Conservation (phyloP, 2,797 vertebrate species). For the Champsocephalus gunnari region DNA sequence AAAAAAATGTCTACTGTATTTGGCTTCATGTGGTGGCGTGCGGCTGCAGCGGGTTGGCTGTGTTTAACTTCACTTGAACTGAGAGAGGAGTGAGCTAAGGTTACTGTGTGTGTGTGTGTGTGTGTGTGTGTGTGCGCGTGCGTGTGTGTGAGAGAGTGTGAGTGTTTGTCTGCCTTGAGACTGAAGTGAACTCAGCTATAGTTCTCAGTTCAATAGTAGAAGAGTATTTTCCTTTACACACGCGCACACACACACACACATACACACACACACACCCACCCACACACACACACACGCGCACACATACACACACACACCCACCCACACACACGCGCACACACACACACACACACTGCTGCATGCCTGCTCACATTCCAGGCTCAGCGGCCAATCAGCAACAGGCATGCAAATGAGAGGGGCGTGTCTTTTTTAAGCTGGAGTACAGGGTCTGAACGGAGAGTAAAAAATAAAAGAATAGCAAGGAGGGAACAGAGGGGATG, state of each 20-base stretch:
- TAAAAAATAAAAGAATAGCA: slow-evolving; percentile 42
- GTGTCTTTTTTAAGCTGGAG: slow-evolving; percentile 79
- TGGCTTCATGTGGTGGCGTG: slow-evolving; percentile 52
- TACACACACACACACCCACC: slow-evolving; percentile 8
- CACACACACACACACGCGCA: neutral
- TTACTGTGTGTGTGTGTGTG: slow-evolving; percentile 16
- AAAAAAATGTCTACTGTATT: slow-evolving; percentile 44
- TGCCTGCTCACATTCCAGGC: slow-evolving; percentile 76
- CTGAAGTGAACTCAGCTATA: slow-evolving; percentile 42
- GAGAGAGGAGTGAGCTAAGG: neutral
- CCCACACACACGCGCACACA: slow-evolving; percentile 21
- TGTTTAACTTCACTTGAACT: slow-evolving; percentile 46
- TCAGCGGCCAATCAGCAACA: slow-evolving; percentile 57
- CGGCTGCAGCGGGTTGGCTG: slow-evolving; percentile 51
- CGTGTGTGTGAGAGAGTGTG: slow-evolving; percentile 14
- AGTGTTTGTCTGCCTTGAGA: slow-evolving; percentile 14
- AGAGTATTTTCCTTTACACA: slow-evolving; percentile 52
- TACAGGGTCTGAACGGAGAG: slow-evolving; percentile 85
- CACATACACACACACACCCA: slow-evolving; percentile 11
- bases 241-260: neutral
- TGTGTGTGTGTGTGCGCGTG: slow-evolving; percentile 40
- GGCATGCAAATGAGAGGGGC: slow-evolving; percentile 70
- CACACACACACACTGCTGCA: slow-evolving; percentile 56
- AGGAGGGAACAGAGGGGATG: neutral
- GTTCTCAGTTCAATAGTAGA: slow-evolving; percentile 56